Evolutionary conservation across 2,113 vertebrate genomes (phyloP).

Genomic region (Syrrhaptes paradoxus): DNA sequence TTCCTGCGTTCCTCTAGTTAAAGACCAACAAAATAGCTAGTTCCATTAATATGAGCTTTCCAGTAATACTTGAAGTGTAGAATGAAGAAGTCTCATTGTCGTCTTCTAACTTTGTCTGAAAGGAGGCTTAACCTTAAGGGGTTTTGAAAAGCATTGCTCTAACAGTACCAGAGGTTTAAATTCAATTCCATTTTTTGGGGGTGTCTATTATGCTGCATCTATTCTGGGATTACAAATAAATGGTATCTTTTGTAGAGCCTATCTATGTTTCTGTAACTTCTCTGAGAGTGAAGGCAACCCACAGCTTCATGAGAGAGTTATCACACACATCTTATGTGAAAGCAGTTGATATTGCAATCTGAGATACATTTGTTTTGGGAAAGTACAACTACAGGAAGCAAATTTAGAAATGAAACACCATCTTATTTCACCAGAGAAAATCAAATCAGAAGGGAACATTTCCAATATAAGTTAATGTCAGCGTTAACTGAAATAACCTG

Average conservation of each 20-base stretch:
- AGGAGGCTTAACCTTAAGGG: not conserved
- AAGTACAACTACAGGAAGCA: not conserved
- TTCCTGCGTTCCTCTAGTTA: not conserved
- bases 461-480: not conserved
- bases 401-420: not conserved
- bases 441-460: not conserved
- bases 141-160: not conserved
- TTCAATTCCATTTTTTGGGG: not conserved
- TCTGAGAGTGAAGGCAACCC: not conserved
- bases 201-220: not conserved
- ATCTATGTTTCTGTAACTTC: not conserved
- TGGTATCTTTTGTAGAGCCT: not conserved
- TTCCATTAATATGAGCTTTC: not conserved
- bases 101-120: not conserved
- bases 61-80: not conserved
- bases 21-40: not conserved
- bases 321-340: not conserved
- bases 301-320: not conserved
- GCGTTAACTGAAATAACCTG: constrained; percentile 18
- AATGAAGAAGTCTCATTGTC: not conserved
- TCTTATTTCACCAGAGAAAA: not conserved
- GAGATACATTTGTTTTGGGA: not conserved
- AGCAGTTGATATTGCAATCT: not conserved
- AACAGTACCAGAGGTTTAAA: not conserved
- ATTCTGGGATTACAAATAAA: not conserved